A percentile compares a stretch with the other conserved stretches of the same genome.
Evolutionary conservation across 1,140 invertebrate genomes (phyloP).

Genomic region (Temnothorax curvispinosus): DNA sequence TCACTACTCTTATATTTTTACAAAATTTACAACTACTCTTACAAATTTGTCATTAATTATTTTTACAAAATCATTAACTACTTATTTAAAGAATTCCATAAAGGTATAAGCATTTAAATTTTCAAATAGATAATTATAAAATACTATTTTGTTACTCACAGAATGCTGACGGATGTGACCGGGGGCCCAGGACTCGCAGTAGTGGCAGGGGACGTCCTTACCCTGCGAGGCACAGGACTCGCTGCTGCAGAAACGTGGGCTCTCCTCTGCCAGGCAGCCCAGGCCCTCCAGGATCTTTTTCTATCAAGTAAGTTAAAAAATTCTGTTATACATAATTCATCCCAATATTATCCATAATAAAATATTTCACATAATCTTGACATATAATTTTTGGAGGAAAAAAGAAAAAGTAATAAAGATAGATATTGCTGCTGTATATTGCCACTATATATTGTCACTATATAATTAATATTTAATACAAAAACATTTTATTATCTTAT

Average conservation of each 20-base stretch:
- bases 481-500: neutral
- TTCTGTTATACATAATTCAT: neutral
- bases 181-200: slow-evolving; percentile 81
- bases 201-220: slow-evolving; percentile 85
- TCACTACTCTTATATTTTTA: neutral
- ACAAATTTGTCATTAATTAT: neutral
- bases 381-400: neutral
- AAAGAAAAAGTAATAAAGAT: neutral
- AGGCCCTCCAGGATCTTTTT: slow-evolving; percentile 88
- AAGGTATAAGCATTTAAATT: neutral
- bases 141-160: slow-evolving; percentile 66
- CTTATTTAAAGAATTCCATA: neutral
- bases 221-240: slow-evolving; percentile 85
- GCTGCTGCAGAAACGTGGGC: slow-evolving; percentile 87
- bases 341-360: neutral
- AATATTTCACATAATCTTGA: neutral
- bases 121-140: neutral
- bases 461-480: slow-evolving; percentile 20
- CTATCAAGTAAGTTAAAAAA: slow-evolving; percentile 86
- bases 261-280: slow-evolving; percentile 87
- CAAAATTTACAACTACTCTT: neutral
- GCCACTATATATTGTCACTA: neutral
- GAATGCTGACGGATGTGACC: slow-evolving; percentile 83
- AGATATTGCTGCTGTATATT: too few relatives aligned
- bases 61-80: neutral